Base-by-base conservation (phyloP, 2,797 vertebrate species). In the Sebastes itinus region DNA sequence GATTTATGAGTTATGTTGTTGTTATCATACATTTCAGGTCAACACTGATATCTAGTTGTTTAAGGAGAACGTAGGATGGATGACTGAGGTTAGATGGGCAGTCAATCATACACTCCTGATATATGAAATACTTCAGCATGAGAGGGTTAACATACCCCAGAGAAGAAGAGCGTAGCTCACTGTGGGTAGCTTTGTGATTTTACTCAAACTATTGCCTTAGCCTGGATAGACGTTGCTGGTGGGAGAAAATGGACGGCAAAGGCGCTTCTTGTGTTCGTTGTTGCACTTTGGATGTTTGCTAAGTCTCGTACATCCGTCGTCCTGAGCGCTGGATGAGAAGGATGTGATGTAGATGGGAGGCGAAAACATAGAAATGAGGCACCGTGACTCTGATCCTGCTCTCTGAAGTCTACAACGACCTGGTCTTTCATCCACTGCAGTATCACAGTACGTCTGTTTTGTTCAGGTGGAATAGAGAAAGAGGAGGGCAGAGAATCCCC, bases 211-310 rank as follows among this genome's bases (percentile, higher is more conserved):
- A 42, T 68, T 70, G 67, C 55, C 78, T 80, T 78, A 78, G 81
- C 72, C 83, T 88, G 60, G 92, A 94, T 89, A 90, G 87, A 84
- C 16, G 92, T 92, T 94, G 97, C 97, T 98, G 98, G 97, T 98
- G 96, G 94, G 93, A 90, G 87, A 93, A 88, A 95, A 94, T 91
- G 90, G 85, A 86, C 82, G 87, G 92, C 90, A 55, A 96, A 96
- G 96, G 95, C 91, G 95, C 95, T 97, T 96, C 92, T 95, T 85
- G 83, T 81, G 87, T 86, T 85, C 52, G 27, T 58, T 49, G 80
- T 84, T 85, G 81, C 83, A 72, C 86, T 83, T 87, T 28, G 64
- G 59, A 85, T 83, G 82, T 65, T 83, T n/a, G 18, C 33, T 69
- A 7, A 82, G 83, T 86, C 64, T 86, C 16, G 18, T 84, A 77